phyloP scores from a whole-genome alignment of 2,888 invertebrate genomes.

The Axea sp. region DNA sequence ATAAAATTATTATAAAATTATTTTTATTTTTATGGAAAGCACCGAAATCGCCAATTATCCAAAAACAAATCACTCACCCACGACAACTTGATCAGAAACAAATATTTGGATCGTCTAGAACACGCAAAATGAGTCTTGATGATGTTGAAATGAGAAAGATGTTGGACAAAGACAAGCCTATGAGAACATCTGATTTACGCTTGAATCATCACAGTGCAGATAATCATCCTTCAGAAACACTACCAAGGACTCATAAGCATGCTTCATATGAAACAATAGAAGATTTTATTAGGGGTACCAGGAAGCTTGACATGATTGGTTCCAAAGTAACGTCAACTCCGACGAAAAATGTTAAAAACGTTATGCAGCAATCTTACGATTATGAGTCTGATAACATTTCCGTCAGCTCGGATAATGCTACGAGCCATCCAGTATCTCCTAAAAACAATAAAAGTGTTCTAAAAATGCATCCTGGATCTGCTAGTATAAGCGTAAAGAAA shows the following conservation, averaged over 20 bases:
- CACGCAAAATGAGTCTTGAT: conserved; percentile 65
- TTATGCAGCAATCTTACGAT: conserved; percentile 61
- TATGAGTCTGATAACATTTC: conserved; percentile 57
- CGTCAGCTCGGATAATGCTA: conserved; percentile 55
- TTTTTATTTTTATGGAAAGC: conserved; percentile 17
- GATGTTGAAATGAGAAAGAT: conserved; percentile 57
- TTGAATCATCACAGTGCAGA: conserved; percentile 19
- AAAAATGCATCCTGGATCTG: conserved; percentile 81
- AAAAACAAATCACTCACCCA: conserved; percentile 52
- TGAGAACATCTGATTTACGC: conserved; percentile 37
- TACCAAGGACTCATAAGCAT: conserved; percentile 23
- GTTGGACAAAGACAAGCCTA: conserved; percentile 18
- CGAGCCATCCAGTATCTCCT: conserved; percentile 66
- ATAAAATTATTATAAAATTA: not conserved
- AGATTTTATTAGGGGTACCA: conserved; percentile 62
- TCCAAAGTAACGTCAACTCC: conserved; percentile 66
- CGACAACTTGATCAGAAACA: conserved; percentile 54
- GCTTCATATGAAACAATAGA: conserved; percentile 69
- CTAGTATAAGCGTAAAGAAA: conserved; percentile 82
- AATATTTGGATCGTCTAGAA: conserved; percentile 59
- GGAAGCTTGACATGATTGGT: conserved; percentile 43
- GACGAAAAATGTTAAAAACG: conserved; percentile 53
- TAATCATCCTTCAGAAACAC: conserved; percentile 3
- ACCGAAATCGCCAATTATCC: conserved; percentile 35
- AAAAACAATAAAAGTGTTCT: conserved; percentile 81